Conservation (phyloP, 2,113 vertebrate species). For the Perccottus glenii region DNA sequence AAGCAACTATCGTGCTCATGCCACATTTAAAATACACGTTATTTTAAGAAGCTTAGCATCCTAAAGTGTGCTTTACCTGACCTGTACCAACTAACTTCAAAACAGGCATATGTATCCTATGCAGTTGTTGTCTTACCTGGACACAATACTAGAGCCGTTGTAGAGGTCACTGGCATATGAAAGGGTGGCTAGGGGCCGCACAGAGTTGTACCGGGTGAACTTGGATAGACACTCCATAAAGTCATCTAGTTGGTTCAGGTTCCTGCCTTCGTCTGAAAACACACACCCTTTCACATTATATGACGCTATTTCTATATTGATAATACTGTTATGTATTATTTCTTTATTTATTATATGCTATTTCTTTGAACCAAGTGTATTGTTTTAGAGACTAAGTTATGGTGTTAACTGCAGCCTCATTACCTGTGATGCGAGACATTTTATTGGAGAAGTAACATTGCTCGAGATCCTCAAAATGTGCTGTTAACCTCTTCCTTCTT, state of each 20-base stretch:
- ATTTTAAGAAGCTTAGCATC: too few species aligned
- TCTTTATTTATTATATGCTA: not conserved
- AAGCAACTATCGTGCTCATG: too few species aligned
- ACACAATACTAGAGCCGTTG: constrained; percentile 98
- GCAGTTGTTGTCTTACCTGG: constrained; percentile 82
- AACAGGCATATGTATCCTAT: not conserved
- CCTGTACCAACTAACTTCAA: too few species aligned
- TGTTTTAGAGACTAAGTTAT: not conserved
- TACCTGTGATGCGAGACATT: constrained; percentile 96
- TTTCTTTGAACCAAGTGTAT: not conserved
- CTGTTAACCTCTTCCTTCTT: constrained; percentile 91
- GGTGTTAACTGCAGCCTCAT: too few species aligned
- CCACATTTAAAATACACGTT: too few species aligned
- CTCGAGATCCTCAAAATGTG: constrained; percentile 98
- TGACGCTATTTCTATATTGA: too few species aligned
- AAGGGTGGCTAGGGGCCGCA: constrained; percentile 92
- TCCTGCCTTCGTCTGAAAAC: constrained; percentile 90
- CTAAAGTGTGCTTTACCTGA: too few species aligned
- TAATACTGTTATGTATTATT: too few species aligned
- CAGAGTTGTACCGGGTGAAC: constrained; percentile 97
- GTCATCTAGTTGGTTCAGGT: constrained; percentile 95
- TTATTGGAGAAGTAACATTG: constrained; percentile 99
- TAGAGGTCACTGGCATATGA: constrained; percentile 98
- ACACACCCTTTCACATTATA: not conserved
- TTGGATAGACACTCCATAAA: constrained; percentile 99